phyloP scores from a whole-genome alignment of 2,888 invertebrate genomes.

The Temnothorax ravouxi region DNA sequence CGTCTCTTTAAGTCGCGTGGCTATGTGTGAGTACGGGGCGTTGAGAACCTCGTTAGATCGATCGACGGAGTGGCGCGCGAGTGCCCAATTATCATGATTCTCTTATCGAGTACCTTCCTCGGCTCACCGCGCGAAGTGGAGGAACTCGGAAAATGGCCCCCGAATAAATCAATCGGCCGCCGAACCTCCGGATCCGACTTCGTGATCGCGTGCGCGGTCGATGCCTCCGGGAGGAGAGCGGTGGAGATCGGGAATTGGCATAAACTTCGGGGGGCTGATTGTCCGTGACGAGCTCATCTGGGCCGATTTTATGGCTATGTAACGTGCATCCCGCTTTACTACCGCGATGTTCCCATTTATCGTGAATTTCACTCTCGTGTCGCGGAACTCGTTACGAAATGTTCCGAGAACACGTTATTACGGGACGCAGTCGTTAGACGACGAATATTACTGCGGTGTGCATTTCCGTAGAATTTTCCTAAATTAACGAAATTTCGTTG shows the following conservation, averaged over 20 bases:
- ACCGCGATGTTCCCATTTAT: constrained; percentile 63
- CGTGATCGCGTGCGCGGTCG: constrained; percentile 71
- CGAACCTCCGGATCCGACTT: constrained; percentile 66
- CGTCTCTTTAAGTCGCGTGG: constrained; percentile 41
- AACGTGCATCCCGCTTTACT: constrained; percentile 74
- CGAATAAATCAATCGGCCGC: constrained; percentile 72
- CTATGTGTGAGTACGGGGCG: constrained; percentile 44
- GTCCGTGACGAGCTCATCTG: constrained; percentile 73
- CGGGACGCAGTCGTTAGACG: constrained; percentile 50
- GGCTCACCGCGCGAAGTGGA: constrained; percentile 61
- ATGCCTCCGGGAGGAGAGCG: constrained; percentile 3
- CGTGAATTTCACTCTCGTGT: constrained; percentile 49
- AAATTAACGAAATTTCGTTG: constrained; percentile 42
- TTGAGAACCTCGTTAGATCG: constrained; percentile 74
- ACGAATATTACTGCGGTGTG: constrained; percentile 48
- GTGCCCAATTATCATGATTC: constrained; percentile 77
- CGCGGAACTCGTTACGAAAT: constrained; percentile 70
- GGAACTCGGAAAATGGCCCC: constrained; percentile 73
- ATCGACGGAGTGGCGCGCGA: constrained; percentile 68
- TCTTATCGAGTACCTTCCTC: constrained; percentile 69
- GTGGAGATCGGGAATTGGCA: constrained; percentile 59
- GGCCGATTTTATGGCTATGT: constrained; percentile 70
- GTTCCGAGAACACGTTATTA: constrained; percentile 63
- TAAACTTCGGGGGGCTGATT: constrained; percentile 70
- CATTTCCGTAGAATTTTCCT: constrained; percentile 47